These are phyloP conservation scores for Actinostola sp. DNA, from an alignment of 92 coral and sea anemone genomes.

Conservation along the genomic window DNA sequence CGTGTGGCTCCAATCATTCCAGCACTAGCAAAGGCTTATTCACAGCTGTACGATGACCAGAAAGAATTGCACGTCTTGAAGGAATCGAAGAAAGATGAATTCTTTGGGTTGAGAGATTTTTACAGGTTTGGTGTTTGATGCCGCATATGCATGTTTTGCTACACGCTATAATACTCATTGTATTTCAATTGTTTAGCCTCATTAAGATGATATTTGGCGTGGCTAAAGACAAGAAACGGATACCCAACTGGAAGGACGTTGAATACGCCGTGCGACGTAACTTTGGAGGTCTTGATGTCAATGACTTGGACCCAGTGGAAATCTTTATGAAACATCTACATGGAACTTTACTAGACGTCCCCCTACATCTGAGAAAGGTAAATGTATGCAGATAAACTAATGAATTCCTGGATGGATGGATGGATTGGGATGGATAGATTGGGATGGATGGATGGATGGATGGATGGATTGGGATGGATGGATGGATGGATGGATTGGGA, in stretches of 20 bases:
- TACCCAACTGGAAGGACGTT: conserved; percentile 68
- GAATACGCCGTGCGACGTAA: conserved; percentile 85
- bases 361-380: conserved; percentile 13
- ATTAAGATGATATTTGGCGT: conserved; percentile 81
- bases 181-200: conserved; percentile 46
- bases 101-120: conserved; percentile 88
- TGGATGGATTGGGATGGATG: no score
- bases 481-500: no score
- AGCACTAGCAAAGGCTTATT: conserved; percentile 67
- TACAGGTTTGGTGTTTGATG: conserved; percentile 52
- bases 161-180: neutral
- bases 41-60: conserved; percentile 61
- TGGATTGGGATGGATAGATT: no score
- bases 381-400: neutral
- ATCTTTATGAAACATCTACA: conserved; percentile 58
- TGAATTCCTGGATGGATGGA: no score
- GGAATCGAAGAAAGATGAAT: conserved; percentile 78
- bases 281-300: conserved; percentile 80
- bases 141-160: no score
- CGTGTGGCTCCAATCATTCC: conserved; percentile 54
- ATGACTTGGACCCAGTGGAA: conserved; percentile 64
- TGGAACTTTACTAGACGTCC: no score
- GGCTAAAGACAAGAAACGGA: conserved; percentile 46
- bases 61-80: conserved; percentile 38
- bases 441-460: no score